These are phyloP conservation scores for Oxyteleia sp. DNA, from an alignment of 2,888 invertebrate genomes.

Conservation along the genomic window DNA sequence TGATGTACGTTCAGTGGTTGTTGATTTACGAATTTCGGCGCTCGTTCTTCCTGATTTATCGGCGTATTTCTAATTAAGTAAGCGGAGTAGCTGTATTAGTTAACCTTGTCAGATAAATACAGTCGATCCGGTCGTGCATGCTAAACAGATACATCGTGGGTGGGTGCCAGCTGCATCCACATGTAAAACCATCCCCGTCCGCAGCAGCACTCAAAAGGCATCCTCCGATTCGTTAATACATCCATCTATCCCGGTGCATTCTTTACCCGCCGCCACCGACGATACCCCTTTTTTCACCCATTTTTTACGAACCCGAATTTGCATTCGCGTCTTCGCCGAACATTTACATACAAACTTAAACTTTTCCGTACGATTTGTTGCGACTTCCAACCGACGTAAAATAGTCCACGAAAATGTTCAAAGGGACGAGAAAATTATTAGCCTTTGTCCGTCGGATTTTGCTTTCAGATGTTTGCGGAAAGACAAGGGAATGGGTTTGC, in stretches of 20 bases:
- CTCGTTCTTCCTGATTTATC: conserved; percentile 78
- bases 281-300: conserved; percentile 43
- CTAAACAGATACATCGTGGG: conserved; percentile 86
- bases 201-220: conserved; percentile 62
- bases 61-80: conserved; percentile 84
- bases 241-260: conserved; percentile 53
- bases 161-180: conserved; percentile 82
- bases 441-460: conserved; percentile 13
- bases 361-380: conserved; percentile 20
- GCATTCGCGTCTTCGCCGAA: conserved; percentile 9
- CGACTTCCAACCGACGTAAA: conserved; percentile 1
- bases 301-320: conserved; percentile 36
- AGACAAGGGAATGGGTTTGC: too few relatives aligned
- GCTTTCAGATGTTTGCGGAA: too few relatives aligned
- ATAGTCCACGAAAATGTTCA: conserved; percentile 7
- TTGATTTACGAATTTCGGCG: conserved; percentile 57
- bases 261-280: conserved; percentile 8
- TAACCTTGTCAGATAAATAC: conserved; percentile 85
- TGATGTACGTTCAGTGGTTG: conserved; percentile 23
- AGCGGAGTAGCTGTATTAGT: conserved; percentile 83
- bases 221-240: conserved; percentile 79
- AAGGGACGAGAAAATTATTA: conserved; percentile 11
- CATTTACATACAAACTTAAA: conserved; percentile 53
- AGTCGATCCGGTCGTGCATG: conserved; percentile 82
- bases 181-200: conserved; percentile 68